Evolutionary conservation across 2,797 vertebrate genomes (phyloP), one percentile per base, ranked within the genome.

Genomic region (Notolabrus celidotus): DNA sequence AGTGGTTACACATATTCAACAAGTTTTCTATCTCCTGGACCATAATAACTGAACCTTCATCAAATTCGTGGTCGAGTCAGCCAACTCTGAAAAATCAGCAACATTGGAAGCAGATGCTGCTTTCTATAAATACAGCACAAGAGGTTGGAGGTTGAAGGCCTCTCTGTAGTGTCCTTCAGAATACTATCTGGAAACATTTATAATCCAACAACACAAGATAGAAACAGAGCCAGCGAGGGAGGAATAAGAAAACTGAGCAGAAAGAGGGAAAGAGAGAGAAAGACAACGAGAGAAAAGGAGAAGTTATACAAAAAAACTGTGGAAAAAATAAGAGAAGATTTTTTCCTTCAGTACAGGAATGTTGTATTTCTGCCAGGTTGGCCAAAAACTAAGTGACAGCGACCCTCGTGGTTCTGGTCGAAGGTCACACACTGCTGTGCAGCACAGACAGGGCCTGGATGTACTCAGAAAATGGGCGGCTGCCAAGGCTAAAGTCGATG

Each of bases 101-200:
- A 69, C 77, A 90, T 83, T 91, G 75, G 74, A 88, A 88, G 85
- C 86, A 92, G 88, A 89, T 84, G 82, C 76, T 70, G 80, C 29
- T 62, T 79, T 81, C 60, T 85, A 83, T 71, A 86, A 89, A 88
- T 84, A 81, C 69, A 77, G 73, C 43, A 74, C 29, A 68, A 77
- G 58, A 77, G 62, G 71, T 67, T 81, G 59, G 67, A 85, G 82
- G 75, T 64, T 82, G 80, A 84, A 87, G 79, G 81, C 69, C 72
- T 88, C 77, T 67, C 60, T 46, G 42, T 42, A 64, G 60, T 78
- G 84, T 89, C 90, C 87, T 90, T 89, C 73, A 65, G 55, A 89
- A 70, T 63, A 25, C 74, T 89, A 84, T 90, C 90, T 93, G 90
- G 89, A 93, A 92, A 86, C 87, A 85, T 90, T 92, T 91, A 91